Conservation (phyloP, 2,797 vertebrate species). For the Cynopterus sphinx region DNA sequence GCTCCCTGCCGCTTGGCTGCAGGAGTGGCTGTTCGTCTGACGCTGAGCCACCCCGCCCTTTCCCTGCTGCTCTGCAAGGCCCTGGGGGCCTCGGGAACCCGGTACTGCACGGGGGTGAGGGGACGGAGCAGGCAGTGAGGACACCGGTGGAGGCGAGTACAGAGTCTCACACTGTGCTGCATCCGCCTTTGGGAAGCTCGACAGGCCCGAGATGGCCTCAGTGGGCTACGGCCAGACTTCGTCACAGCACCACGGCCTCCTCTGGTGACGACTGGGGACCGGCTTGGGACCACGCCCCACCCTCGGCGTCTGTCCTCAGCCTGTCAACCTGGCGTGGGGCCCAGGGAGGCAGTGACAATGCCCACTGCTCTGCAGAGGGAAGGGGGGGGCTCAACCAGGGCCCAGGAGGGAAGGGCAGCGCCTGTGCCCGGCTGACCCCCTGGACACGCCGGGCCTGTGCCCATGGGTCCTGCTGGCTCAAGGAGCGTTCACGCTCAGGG, state of each 20-base stretch:
- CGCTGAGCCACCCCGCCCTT: not conserved
- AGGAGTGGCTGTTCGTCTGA: not conserved
- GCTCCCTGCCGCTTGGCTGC: not conserved
- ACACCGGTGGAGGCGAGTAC: not conserved
- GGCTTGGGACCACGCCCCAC: not conserved
- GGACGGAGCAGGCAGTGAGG: not conserved
- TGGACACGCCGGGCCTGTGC: not conserved
- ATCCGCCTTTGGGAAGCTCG: too few relatives aligned
- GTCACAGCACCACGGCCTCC: rapidly evolving
- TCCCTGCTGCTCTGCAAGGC: not conserved
- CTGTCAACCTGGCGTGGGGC: rapidly evolving
- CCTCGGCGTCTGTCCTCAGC: rapidly evolving
- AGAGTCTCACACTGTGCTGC: too few relatives aligned
- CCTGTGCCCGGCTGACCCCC: not conserved
- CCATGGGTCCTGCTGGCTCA: not conserved
- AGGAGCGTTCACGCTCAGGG: not conserved
- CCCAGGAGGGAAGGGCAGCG: not conserved
- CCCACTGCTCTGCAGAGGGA: not conserved
- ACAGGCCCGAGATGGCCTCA: not conserved
- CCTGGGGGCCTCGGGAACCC: too few relatives aligned
- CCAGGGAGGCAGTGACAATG: not conserved
- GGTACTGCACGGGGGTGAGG: rapidly evolving
- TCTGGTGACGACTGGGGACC: not conserved
- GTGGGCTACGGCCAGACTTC: not conserved
- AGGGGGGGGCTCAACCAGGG: rapidly evolving